These are phyloP conservation scores for Biston betularia DNA, from an alignment of 2,888 invertebrate genomes.

Conservation along the genomic window DNA sequence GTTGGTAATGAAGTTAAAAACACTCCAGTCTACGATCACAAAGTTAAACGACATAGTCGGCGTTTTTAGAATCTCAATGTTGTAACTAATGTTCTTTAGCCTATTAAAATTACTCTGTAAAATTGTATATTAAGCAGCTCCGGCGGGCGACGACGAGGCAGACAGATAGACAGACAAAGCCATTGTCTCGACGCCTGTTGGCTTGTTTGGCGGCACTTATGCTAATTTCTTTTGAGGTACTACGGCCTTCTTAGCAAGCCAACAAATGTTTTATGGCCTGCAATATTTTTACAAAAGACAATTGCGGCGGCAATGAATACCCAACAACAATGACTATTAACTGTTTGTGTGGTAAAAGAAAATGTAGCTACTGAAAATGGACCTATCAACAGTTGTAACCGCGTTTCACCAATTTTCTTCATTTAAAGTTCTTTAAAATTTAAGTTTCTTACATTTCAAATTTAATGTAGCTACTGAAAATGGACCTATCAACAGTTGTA, in stretches of 20 bases:
- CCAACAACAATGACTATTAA: slow-evolving; percentile 43
- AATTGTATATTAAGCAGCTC: slow-evolving; percentile 68
- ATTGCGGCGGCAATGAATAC: slow-evolving; percentile 49
- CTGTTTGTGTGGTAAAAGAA: slow-evolving; percentile 26
- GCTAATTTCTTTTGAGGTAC: slow-evolving; percentile 81
- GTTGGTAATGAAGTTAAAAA: slow-evolving; percentile 49
- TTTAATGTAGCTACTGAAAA: slow-evolving; percentile 13
- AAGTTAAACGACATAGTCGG: slow-evolving; percentile 50
- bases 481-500: not conserved
- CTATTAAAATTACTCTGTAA: slow-evolving; percentile 66
- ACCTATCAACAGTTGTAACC: not conserved
- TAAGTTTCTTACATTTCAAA: no score
- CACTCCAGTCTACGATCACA: slow-evolving; percentile 37
- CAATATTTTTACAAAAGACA: slow-evolving; percentile 63
- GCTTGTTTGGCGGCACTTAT: slow-evolving; percentile 78
- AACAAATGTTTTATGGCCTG: slow-evolving; percentile 70
- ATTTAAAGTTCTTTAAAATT: not conserved
- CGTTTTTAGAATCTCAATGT: slow-evolving; percentile 51
- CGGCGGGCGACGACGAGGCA: slow-evolving; percentile 60
- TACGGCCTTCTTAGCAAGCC: slow-evolving; percentile 66
- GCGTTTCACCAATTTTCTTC: not conserved
- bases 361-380: slow-evolving; percentile 25
- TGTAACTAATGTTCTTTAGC: slow-evolving; percentile 56
- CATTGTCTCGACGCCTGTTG: slow-evolving; percentile 72
- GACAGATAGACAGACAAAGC: slow-evolving; percentile 79